A percentile compares a stretch with the other conserved stretches of the same genome.
Conservation (phyloP, 2,113 vertebrate genomes). For the Pardalotus punctatus region DNA sequence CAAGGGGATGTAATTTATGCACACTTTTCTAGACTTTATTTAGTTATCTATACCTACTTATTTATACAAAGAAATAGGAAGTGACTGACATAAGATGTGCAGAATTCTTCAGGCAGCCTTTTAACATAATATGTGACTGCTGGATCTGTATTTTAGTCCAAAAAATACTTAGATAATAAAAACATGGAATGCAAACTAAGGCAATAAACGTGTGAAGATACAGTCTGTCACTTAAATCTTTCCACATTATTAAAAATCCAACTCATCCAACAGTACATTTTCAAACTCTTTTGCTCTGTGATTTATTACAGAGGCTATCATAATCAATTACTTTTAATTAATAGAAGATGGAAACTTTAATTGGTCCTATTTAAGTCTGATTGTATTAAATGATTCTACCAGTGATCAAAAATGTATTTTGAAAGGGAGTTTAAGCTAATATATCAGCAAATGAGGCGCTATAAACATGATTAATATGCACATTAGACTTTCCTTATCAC, state of each 20-base stretch:
- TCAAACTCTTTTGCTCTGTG: constrained; percentile 54
- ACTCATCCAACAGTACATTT: constrained; percentile 56
- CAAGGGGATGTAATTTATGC: background rate
- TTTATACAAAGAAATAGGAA: constrained; percentile 39
- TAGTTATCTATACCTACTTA: background rate
- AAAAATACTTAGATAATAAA: constrained; percentile 68
- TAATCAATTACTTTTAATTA: constrained; percentile 78
- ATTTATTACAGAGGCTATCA: constrained; percentile 61
- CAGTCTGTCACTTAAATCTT: constrained; percentile 62
- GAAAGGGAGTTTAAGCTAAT: constrained; percentile 82
- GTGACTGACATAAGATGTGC: background rate
- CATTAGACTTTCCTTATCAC: constrained; percentile 89
- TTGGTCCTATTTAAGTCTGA: constrained; percentile 60
- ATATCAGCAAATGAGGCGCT: constrained; percentile 84
- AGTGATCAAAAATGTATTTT: constrained; percentile 77
- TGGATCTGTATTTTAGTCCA: background rate
- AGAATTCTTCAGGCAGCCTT: background rate
- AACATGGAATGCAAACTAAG: constrained; percentile 59
- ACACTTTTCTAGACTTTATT: background rate
- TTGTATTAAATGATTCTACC: constrained; percentile 71
- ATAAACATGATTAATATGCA: constrained; percentile 91
- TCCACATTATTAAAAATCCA: constrained; percentile 59
- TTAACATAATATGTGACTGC: background rate
- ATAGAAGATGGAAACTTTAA: constrained; percentile 76
- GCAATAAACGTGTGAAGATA: constrained; percentile 71